These are phyloP conservation scores for Euphydryas editha DNA, from an alignment of 2,888 invertebrate genomes.

Conservation along the genomic window DNA sequence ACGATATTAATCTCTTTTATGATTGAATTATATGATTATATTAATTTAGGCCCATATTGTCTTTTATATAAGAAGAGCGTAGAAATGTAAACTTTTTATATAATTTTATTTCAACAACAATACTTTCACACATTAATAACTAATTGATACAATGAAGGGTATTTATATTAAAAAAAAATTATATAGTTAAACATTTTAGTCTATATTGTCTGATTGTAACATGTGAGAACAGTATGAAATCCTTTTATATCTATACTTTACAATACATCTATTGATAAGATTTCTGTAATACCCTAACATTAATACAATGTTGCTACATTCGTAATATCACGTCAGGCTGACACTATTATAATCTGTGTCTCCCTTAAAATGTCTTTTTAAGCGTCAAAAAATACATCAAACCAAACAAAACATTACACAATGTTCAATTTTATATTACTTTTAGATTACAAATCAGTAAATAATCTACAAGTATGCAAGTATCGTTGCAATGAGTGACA, in stretches of 20 bases:
- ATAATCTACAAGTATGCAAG: constrained; percentile 12
- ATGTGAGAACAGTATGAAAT: constrained; percentile 60
- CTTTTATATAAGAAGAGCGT: constrained; percentile 42
- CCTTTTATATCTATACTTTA: constrained; percentile 49
- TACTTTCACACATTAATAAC: constrained; percentile 35
- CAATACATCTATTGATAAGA: constrained; percentile 48
- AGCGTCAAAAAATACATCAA: constrained; percentile 53
- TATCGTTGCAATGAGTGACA: constrained; percentile 17
- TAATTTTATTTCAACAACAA: constrained; percentile 45
- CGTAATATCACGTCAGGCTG: constrained; percentile 72
- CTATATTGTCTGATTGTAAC: constrained; percentile 71
- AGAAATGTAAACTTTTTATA: constrained; percentile 45
- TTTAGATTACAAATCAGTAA: constrained; percentile 17
- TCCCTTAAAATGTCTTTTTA: constrained; percentile 64
- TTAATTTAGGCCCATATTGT: constrained; percentile 52
- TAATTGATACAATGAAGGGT: constrained; percentile 50
- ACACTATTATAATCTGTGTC: constrained; percentile 53
- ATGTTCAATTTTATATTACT: constrained; percentile 20
- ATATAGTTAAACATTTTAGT: constrained; percentile 50
- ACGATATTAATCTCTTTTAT: constrained; percentile 23
- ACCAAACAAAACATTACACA: constrained; percentile 30
- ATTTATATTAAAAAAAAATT: constrained; percentile 48
- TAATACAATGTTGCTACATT: constrained; percentile 61
- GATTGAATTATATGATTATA: constrained; percentile 23
- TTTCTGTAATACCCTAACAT: constrained; percentile 49